Base-by-base conservation (phyloP, 2,797 vertebrate species). In the Gambelia wislizenii region DNA sequence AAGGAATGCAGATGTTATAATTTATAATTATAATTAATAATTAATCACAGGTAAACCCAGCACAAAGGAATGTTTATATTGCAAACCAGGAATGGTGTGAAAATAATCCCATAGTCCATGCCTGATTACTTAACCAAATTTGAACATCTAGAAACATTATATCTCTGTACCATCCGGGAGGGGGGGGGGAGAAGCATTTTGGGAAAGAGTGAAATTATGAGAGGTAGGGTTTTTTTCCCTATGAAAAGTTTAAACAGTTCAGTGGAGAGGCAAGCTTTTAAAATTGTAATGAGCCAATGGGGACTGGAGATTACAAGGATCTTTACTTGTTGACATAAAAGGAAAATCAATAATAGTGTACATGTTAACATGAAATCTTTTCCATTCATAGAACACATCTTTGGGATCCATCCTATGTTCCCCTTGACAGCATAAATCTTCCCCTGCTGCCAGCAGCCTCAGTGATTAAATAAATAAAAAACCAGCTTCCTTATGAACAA, bases 381-480 rank as follows among this genome's bases (percentile, higher is more conserved):
- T n/a, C 49, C 72, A 39, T 87, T 81, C 59, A 44, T 59, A 64
- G 30, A 67, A 14, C 16, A 61, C 0, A 16, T 44, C 39, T 0
- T 27, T 85, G 91, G 78, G 84, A 49, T 86, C 79, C 52, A 30
- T 77, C 88, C 39, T 0, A 84, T 84, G 25, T 84, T 85, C 92
- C 91, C 87, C 90, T 87, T 83, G 84, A 90, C 90, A 83, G 89
- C 67, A 1, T 25, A 30, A 94, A 95, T 94, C 82, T 79, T 95
- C 88, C 89, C 27, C 64, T 83, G 30, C 5, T 0, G 81, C 56
- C 94, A 91, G 90, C 93, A 94, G 94, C 94, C 94, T 86, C 89
- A 85, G 79, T 91, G 91, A 95, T 88, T 95, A 94, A 95, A 96
- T 95, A 96, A 96, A 95, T 96, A 95, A 96, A 92, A 94, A 95